Evolutionary conservation across 37 sponge, comb jelly and placozoan species (phyloP).

Genomic region (Oopsacas minuta): DNA sequence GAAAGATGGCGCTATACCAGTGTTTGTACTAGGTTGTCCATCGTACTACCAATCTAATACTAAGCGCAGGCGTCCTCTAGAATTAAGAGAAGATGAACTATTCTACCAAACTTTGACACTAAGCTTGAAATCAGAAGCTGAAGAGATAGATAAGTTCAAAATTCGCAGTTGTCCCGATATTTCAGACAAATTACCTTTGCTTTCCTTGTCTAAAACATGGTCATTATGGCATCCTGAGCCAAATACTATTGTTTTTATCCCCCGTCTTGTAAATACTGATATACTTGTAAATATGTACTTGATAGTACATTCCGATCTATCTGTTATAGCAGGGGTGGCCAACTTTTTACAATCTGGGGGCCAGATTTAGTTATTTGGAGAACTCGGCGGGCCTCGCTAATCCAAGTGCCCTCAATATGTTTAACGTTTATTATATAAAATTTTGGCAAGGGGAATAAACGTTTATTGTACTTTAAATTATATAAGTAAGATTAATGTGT

Average conservation of each 20-base stretch:
- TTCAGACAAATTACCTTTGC: not conserved
- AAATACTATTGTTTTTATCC: not conserved
- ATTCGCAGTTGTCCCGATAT: not conserved
- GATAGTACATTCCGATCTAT: too few relatives aligned
- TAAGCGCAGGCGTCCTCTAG: not conserved
- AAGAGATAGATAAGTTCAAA: not conserved
- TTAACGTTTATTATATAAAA: too few relatives aligned
- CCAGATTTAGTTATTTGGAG: too few relatives aligned
- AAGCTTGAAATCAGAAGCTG: not conserved
- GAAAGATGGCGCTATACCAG: slow-evolving; percentile 6
- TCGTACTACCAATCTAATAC: not conserved
- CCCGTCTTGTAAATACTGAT: too few relatives aligned
- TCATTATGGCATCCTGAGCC: not conserved
- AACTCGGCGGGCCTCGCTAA: too few relatives aligned
- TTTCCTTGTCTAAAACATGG: not conserved
- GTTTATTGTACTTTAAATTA: too few relatives aligned
- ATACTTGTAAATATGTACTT: too few relatives aligned
- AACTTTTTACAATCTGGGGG: too few relatives aligned
- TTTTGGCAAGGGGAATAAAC: too few relatives aligned
- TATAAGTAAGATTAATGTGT: too few relatives aligned
- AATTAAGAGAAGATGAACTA: not conserved
- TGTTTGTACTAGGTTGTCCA: not conserved
- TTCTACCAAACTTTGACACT: not conserved
- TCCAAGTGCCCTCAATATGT: too few relatives aligned
- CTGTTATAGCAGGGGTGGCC: too few relatives aligned